Base-by-base conservation (phyloP, 2,888 invertebrate genomes). In the Napeogenes sylphis region DNA sequence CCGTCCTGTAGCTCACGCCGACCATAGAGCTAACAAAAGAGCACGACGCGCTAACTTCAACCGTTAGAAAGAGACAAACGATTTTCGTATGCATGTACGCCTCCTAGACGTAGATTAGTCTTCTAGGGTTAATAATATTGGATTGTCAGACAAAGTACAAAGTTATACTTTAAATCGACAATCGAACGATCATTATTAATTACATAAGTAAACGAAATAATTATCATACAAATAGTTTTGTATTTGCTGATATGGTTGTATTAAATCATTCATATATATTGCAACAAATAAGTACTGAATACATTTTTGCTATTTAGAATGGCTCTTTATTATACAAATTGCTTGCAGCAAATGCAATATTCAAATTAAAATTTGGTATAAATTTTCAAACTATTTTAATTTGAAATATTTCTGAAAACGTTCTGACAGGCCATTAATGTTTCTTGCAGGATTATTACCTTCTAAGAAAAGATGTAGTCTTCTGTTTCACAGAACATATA, bases 321-420 rank as follows among this genome's bases (percentile, higher is more conserved):
- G n/a, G n/a, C n/a, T n/a, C n/a, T n/a, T n/a, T 51, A 51, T 51
- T 51, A 51, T 51, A 51, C 51, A 51, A 51, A 51, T 51, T 51
- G 51, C 51, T 30, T 30, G 51, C 21, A 21, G 21, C 21, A 21
- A 21, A 21, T 21, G 21, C 21, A 21, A 21, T 21, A 21, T 21
- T 21, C 21, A 21, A 21, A 21, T 21, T 21, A 21, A 21, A 21
- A 21, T 21, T 0, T 21, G 0, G 21, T 21, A 21, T 21, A 21
- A 21, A 21, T 1, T 21, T 21, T 21, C 21, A 21, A 21, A 21
- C 21, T 21, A 21, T 21, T 21, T 21, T 21, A 21, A 21, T 21
- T 21, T 47, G 6, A n/a, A 14, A 6, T 14, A 47, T 47, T 14
- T 47, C 21, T 47, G 6, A 14, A 13, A 14, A 51, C 2, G 10